Evolutionary conservation across 2,113 vertebrate species (phyloP), one percentile per base, ranked within the genome.

Genomic region (Sclerurus mexicanus): DNA sequence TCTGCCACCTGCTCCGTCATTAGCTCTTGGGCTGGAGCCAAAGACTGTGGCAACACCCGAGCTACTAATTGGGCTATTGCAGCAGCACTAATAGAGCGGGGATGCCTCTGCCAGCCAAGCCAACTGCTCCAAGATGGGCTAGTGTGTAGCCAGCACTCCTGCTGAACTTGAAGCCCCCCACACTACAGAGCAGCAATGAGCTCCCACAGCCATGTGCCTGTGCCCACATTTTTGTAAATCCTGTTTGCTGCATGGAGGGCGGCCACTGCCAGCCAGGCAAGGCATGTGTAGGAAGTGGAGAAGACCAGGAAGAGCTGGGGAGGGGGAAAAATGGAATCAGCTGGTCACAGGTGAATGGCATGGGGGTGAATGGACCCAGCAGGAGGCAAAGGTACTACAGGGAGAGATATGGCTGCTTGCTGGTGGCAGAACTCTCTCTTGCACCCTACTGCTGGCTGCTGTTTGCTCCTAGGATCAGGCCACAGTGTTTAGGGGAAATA

Each of bases 21-120:
- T 82, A 95, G 69, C 73, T 85, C 73, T n/a, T 91, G 94, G 87
- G 71, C 77, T 0, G 0, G 18, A 58, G 78, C 89, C 94, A 94
- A 64, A 16, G 55, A 24, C 59, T 47, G 75, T 93, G 87, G 78
- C 85, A 94, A 95, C 87, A 93, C 95, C 91, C 96, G 87, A 85
- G 50, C 86, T 35, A 44, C 55, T 81, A 60, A 89, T 10, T 47
- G 84, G 73, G 82, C 74, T 69, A 30, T 40, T 82, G 89, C 91
- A 90, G 85, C 79, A 63, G 89, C 0, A 4, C 42, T 15, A 44
- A 39, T 31, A 91, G 35, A 58, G 47, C 35, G 30, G 63, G 82
- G 67, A 25, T 0, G 0, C 21, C 1, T 19, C 59, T 85, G 82
- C 55, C 79, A 86, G 85, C 67, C 39, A 15, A 83, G 37, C 59